Conservation (phyloP, 2,888 invertebrate species). For the Crematogaster levior region DNA sequence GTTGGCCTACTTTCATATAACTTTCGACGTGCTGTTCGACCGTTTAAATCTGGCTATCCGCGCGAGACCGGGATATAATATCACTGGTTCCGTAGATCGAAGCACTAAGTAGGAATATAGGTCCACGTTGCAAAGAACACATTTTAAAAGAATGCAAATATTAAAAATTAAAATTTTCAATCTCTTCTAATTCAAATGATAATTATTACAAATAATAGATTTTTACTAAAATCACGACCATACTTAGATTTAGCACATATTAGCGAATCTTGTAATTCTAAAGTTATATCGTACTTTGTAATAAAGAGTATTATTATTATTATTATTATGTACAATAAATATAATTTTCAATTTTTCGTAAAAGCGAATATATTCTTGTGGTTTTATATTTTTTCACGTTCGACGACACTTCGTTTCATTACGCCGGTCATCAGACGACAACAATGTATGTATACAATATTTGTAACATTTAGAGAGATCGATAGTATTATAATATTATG, state of each 20-base stretch:
- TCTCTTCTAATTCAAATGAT: neutral
- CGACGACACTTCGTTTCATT: neutral
- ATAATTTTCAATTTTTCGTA: neutral
- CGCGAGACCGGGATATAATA: slow-evolving; percentile 28
- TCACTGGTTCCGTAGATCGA: neutral
- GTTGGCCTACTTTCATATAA: slow-evolving; percentile 72
- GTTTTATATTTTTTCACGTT: neutral
- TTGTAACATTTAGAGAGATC: neutral
- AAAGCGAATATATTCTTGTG: neutral
- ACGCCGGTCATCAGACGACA: neutral
- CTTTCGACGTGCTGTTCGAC: slow-evolving; percentile 68
- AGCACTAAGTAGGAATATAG: neutral
- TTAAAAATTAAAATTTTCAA: neutral
- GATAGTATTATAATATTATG: slow-evolving; percentile 19
- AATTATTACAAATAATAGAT: neutral
- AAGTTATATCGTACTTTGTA: too few relatives aligned
- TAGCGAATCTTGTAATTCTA: too few relatives aligned
- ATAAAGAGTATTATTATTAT: too few relatives aligned
- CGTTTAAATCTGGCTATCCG: slow-evolving; percentile 61
- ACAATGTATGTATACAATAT: neutral
- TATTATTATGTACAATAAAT: neutral
- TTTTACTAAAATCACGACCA: neutral
- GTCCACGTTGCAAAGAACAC: neutral
- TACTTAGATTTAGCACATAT: neutral
- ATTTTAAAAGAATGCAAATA: neutral